Evolutionary conservation across 2,113 vertebrate genomes (phyloP).

Genomic region (Cathartes aura): DNA sequence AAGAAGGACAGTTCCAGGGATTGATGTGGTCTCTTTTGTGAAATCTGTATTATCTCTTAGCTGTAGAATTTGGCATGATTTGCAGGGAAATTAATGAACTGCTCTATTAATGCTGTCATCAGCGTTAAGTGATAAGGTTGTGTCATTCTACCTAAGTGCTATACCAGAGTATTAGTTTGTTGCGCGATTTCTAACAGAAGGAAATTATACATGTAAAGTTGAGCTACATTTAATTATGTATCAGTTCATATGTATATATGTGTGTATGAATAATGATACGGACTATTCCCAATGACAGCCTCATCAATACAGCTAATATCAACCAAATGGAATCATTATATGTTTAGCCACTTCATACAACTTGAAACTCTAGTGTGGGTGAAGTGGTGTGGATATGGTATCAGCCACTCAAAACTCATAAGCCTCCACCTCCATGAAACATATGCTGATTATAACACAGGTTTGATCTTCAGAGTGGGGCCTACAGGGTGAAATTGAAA

Average conservation of each 20-base stretch:
- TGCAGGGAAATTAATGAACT: neutral
- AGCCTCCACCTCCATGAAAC: neutral
- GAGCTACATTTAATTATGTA: neutral
- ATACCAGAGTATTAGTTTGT: neutral
- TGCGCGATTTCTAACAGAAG: neutral
- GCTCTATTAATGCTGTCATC: neutral
- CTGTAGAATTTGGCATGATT: neutral
- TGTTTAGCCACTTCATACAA: neutral
- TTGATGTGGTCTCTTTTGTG: neutral
- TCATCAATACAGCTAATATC: neutral
- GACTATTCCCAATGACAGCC: neutral
- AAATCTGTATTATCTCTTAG: neutral
- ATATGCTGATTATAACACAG: neutral
- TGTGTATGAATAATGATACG: neutral
- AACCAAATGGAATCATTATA: neutral
- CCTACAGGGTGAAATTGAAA: neutral
- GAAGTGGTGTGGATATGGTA: neutral
- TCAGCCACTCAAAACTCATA: neutral
- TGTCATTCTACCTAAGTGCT: neutral
- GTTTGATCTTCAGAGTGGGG: neutral
- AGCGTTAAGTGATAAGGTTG: neutral
- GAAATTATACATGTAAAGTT: neutral
- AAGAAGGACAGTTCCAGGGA: neutral
- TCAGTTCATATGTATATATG: neutral
- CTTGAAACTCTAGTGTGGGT: neutral